Percentiles rank a stretch among this genome's conserved stretches.
These are phyloP conservation scores for Aelia acuminata DNA, from an alignment of 2,888 invertebrate genomes.

Conservation along the genomic window DNA sequence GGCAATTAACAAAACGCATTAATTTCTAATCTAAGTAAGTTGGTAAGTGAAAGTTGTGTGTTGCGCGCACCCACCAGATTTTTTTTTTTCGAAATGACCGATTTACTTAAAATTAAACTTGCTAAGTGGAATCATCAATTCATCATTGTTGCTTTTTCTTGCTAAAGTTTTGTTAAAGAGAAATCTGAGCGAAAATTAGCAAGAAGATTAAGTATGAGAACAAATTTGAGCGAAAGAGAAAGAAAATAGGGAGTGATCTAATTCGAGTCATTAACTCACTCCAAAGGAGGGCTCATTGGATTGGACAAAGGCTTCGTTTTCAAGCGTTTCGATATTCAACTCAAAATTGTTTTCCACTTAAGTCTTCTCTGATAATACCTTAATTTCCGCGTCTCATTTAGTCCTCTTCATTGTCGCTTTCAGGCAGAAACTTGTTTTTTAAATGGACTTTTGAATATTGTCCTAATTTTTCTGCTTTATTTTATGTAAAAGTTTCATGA, in stretches of 20 bases:
- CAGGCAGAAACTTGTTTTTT: not conserved
- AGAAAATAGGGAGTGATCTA: not conserved
- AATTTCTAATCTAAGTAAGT: no score
- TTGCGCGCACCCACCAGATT: no score
- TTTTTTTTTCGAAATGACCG: no score
- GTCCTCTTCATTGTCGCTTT: not conserved
- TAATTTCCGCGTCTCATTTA: not conserved
- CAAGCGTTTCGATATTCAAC: conserved; percentile 20
- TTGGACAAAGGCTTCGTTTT: not conserved
- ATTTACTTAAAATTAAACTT: no score
- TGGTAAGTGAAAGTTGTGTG: no score
- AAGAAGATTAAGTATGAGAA: not conserved
- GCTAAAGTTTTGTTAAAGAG: no score
- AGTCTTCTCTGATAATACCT: not conserved
- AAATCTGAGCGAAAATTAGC: not conserved
- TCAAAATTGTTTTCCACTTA: not conserved
- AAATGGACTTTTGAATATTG: not conserved
- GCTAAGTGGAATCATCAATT: no score
- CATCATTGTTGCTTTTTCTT: no score
- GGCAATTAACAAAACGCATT: no score
- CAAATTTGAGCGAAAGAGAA: not conserved
- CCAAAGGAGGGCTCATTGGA: not conserved
- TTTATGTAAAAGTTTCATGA: no score
- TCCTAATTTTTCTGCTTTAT: not conserved
- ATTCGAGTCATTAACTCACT: not conserved